Base-by-base conservation (phyloP, 2,888 invertebrate genomes). In the Orthosia cruda region DNA sequence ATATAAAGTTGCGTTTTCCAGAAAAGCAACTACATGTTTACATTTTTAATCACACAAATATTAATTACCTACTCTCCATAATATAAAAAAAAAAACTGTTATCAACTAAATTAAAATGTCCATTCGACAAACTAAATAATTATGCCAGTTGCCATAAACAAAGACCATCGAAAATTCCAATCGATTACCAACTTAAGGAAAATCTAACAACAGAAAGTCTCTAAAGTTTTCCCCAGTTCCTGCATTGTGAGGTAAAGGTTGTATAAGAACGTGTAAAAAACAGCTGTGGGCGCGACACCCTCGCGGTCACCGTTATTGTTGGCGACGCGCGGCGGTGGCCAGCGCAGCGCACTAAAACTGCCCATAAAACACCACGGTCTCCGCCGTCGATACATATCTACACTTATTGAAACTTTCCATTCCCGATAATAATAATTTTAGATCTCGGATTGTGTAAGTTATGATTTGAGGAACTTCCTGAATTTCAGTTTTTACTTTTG, bases 211-310 rank as follows among this genome's bases (percentile, higher is more conserved):
- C 40, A 50, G n/a, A 64, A 79, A 83, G 68, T 85, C 83, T 90
- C 90, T 65, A 80, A 66, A 66, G 80, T 67, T 89, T 91, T 91
- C 83, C 81, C 64, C 80, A 59, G 86, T 89, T 90, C 90, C 81
- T 88, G 82, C 88, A 87, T 87, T 87, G 85, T 88, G 89, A 93
- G 93, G 94, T 94, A 92, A 92, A 94, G 90, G 92, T 92, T 92
- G 92, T 92, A 92, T 90, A 91, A 91, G 91, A 93, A 92, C 93
- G 94, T 96, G 96, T 96, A 97, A 97, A 97, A 97, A 97, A 97
- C 97, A 97, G 97, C 97, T 97, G 97, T 96, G 96, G 89, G 90
- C 88, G 87, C 92, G 92, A 91, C 95, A 93, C 96, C 95, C 95
- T 93, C 92, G 93, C 92, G 94, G 95, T 94, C 93, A 92, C 94